Conservation (phyloP, 2,113 vertebrate species). For the Eleginops maclovinus region DNA sequence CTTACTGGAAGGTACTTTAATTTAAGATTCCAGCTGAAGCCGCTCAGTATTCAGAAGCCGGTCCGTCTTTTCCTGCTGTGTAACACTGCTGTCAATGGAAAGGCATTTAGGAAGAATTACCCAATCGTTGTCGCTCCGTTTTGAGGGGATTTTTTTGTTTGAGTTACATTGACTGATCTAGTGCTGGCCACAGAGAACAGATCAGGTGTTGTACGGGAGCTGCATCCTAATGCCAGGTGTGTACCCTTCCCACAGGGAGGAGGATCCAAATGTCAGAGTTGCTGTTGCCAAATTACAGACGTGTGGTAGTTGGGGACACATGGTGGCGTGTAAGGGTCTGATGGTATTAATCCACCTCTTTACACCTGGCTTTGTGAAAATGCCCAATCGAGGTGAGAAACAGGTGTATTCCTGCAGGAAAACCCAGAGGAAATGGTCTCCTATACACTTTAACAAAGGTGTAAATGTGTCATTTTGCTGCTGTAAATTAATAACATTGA, state of each 20-base stretch:
- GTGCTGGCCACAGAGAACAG: constrained; percentile 39
- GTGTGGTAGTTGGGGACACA: constrained; percentile 49
- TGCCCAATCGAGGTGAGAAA: constrained; percentile 1
- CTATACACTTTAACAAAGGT: constrained; percentile 21
- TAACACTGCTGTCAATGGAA: constrained; percentile 7
- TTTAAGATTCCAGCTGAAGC: no score
- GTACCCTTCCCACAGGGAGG: constrained; percentile 55
- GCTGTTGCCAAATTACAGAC: constrained; percentile 62
- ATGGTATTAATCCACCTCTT: constrained; percentile 25
- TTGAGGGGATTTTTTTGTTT: constrained; percentile 23
- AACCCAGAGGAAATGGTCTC: constrained; percentile 7
- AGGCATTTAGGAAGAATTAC: constrained; percentile 24
- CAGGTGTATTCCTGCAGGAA: background rate
- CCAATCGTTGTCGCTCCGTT: constrained; percentile 13
- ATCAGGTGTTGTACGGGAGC: constrained; percentile 42
- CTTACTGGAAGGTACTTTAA: constrained; percentile 4
- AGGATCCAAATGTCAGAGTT: constrained; percentile 69
- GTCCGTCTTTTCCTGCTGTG: background rate
- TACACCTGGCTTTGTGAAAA: constrained; percentile 40
- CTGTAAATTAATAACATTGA: constrained; percentile 10
- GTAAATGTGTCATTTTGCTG: constrained; percentile 21
- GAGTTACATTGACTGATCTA: constrained; percentile 27
- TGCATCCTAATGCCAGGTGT: constrained; percentile 44
- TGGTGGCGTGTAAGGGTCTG: constrained; percentile 3
- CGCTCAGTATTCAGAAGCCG: background rate